These are phyloP conservation scores for Anguilla japonica DNA, from an alignment of 2,113 vertebrate species.

Conservation along the genomic window DNA sequence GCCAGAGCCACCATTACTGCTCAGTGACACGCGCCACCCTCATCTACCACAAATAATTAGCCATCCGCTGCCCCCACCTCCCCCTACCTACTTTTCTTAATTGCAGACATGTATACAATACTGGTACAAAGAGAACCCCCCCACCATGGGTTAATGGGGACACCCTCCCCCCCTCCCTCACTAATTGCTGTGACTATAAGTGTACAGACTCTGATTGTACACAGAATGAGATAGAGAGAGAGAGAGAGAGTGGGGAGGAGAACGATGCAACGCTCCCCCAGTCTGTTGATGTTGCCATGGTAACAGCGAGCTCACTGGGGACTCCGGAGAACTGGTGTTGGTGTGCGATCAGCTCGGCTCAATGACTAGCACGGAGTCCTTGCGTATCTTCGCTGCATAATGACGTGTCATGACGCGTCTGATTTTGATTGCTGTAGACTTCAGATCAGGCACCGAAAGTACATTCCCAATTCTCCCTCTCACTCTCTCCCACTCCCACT, in stretches of 20 bases:
- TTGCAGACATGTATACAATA: slow-evolving; percentile 22
- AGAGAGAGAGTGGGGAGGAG: not conserved
- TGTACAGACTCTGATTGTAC: not conserved
- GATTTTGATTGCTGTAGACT: too few species aligned
- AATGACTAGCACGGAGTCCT: too few species aligned
- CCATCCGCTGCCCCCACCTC: slow-evolving; percentile 12
- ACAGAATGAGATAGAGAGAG: not conserved
- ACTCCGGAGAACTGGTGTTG: not conserved
- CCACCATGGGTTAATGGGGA: slow-evolving; percentile 18
- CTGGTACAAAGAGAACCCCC: not conserved
- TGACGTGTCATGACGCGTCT: too few species aligned
- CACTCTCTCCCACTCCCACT: not conserved
- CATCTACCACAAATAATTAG: slow-evolving; percentile 19
- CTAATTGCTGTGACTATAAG: not conserved
- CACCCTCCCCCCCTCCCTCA: not conserved
- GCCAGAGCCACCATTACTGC: not conserved
- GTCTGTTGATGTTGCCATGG: slow-evolving; percentile 26
- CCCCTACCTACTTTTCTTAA: slow-evolving; percentile 17
- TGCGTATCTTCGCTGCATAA: too few species aligned
- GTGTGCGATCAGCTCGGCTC: too few species aligned
- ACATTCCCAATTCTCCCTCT: too few species aligned
- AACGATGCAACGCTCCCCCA: not conserved
- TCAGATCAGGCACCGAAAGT: too few species aligned
- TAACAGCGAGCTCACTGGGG: slow-evolving; percentile 20
- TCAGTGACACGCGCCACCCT: slow-evolving; percentile 18